Conservation (phyloP, 2,113 vertebrate genomes). For the Archilochus colubris region DNA sequence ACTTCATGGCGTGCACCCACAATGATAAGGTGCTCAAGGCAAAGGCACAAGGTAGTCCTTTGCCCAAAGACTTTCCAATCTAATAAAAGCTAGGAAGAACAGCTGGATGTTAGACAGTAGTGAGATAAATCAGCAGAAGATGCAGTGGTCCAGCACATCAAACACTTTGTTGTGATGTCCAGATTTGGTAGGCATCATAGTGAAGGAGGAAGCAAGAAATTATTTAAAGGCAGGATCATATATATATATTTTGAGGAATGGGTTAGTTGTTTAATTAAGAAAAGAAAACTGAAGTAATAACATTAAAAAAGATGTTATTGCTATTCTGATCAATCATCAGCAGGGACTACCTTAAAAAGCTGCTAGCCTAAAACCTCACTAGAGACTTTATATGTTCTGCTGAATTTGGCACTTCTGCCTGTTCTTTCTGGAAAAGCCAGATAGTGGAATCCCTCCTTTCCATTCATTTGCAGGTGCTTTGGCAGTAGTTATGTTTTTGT, state of each 20-base stretch:
- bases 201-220: not conserved
- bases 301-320: not conserved
- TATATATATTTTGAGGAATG: not conserved
- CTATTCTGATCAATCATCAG: not conserved
- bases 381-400: not conserved
- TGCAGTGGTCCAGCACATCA: not conserved
- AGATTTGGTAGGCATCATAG: not conserved
- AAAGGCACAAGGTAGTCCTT: not conserved
- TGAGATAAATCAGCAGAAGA: not conserved
- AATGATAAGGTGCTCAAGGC: not conserved
- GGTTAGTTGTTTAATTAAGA: slow-evolving; percentile 31
- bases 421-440: not conserved
- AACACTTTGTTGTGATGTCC: not conserved
- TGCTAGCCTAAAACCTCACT: not conserved
- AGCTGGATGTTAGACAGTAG: not conserved
- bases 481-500: not conserved
- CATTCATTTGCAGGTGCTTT: slow-evolving; percentile 2
- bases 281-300: slow-evolving; percentile 8
- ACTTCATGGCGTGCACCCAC: accelerated
- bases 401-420: not conserved
- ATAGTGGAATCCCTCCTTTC: not conserved
- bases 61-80: not conserved
- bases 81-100: not conserved
- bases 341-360: not conserved
- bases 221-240: not conserved